A percentile compares a stretch with the other conserved stretches of the same genome.
phyloP scores from a whole-genome alignment of 2,797 vertebrate genomes.

The Sarcophilus harrisii region DNA sequence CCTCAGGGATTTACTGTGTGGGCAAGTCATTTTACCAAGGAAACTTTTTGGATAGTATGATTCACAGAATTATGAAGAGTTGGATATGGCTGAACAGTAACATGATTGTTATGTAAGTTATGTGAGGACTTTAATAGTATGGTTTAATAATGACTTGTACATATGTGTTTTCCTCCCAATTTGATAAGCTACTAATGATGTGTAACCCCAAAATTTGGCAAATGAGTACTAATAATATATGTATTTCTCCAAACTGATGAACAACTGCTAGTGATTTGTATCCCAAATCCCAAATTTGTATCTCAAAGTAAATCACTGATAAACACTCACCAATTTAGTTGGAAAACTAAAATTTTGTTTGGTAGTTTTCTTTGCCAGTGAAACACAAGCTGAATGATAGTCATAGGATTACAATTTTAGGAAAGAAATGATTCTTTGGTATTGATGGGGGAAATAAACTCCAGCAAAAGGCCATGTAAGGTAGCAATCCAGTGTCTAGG shows the following conservation, averaged over 20 bases:
- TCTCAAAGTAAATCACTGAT: background rate
- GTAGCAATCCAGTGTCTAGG: too few species aligned
- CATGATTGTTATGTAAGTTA: background rate
- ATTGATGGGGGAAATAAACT: too few species aligned
- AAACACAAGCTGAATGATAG: background rate
- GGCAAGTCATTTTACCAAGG: background rate
- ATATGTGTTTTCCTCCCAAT: background rate
- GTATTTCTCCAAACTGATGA: background rate
- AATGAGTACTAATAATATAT: background rate
- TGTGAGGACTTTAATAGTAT: background rate
- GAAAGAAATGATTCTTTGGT: background rate
- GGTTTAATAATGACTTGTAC: background rate
- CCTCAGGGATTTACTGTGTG: background rate
- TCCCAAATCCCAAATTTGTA: background rate
- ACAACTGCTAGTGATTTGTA: background rate
- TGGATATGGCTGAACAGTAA: background rate
- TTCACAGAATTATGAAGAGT: background rate
- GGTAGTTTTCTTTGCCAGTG: background rate
- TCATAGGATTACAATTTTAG: background rate
- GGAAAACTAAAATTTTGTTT: background rate
- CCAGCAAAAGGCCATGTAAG: too few species aligned
- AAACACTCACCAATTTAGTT: background rate
- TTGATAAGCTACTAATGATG: background rate
- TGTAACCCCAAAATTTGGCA: background rate
- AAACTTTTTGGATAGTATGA: background rate